These are phyloP conservation scores for Metellina segmentata DNA, from an alignment of 2,888 invertebrate species.

Conservation along the genomic window DNA sequence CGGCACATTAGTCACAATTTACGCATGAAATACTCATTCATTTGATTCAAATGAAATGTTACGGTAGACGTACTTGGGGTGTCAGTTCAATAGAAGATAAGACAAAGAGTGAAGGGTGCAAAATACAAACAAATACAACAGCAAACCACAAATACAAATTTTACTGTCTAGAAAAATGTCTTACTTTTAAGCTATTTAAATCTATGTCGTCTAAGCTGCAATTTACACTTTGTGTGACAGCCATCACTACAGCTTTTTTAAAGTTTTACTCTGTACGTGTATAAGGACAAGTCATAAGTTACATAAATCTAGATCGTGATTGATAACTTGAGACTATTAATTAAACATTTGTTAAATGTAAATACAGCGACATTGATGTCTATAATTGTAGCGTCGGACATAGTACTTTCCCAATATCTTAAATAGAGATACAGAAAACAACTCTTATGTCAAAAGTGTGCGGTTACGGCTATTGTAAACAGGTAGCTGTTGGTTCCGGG, in stretches of 20 bases:
- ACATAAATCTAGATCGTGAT: neutral
- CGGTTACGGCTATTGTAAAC: slow-evolving; percentile 47
- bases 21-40: no score
- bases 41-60: no score
- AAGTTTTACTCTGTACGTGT: neutral
- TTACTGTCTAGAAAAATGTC: neutral
- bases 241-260: slow-evolving; percentile 57
- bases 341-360: slow-evolving; percentile 12
- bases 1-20: no score
- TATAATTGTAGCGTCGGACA: slow-evolving; percentile 22
- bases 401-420: slow-evolving; percentile 3
- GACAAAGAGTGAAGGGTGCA: neutral
- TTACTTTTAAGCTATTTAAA: slow-evolving; percentile 77
- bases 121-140: neutral
- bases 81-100: no score
- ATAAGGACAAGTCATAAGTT: slow-evolving; percentile 21
- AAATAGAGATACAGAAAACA: slow-evolving; percentile 47
- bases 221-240: slow-evolving; percentile 76
- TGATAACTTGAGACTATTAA: neutral
- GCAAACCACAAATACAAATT: neutral
- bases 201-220: slow-evolving; percentile 78
- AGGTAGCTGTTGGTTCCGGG: slow-evolving; percentile 13
- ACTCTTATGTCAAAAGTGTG: slow-evolving; percentile 61
- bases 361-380: neutral
- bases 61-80: no score